Evolutionary conservation across 2,888 invertebrate genomes (phyloP).

Genomic region (Scotopteryx bipunctaria): DNA sequence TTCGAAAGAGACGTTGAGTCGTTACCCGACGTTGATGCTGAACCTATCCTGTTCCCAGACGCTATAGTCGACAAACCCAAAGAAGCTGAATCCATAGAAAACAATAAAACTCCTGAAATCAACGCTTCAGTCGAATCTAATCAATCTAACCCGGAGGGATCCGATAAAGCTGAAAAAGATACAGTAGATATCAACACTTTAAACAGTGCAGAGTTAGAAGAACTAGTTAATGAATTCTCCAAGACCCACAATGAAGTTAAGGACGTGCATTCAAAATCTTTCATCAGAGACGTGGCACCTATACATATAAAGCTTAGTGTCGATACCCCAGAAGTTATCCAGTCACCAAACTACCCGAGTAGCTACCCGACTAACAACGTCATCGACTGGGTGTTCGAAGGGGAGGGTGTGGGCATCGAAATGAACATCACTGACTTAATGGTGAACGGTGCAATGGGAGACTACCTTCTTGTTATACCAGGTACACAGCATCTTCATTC

Average conservation of each 20-base stretch:
- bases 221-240: slow-evolving; percentile 51
- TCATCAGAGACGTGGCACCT: slow-evolving; percentile 43
- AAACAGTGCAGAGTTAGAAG: slow-evolving; percentile 46
- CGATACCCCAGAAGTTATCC: slow-evolving; percentile 51
- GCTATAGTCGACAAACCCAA: slow-evolving; percentile 45
- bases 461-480: slow-evolving; percentile 72
- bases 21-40: slow-evolving; percentile 10
- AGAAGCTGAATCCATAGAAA: slow-evolving; percentile 27
- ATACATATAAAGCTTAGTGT: slow-evolving; percentile 49
- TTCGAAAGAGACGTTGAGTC: slow-evolving; percentile 28
- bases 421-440: slow-evolving; percentile 67
- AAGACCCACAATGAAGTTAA: slow-evolving; percentile 44
- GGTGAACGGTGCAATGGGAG: slow-evolving; percentile 61
- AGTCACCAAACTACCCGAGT: slow-evolving; percentile 61
- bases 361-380: slow-evolving; percentile 59
- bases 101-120: slow-evolving; percentile 18
- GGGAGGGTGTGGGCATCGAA: slow-evolving; percentile 70
- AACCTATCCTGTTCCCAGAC: slow-evolving; percentile 46
- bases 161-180: neutral
- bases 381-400: slow-evolving; percentile 67
- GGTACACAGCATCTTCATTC: too few relatives aligned
- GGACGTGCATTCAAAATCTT: slow-evolving; percentile 43
- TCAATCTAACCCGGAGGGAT: neutral
- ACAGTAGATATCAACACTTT: slow-evolving; percentile 42
- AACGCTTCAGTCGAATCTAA: slow-evolving; percentile 27